These are phyloP conservation scores for Tineola bisselliella DNA, from an alignment of 2,888 invertebrate genomes.

Conservation along the genomic window DNA sequence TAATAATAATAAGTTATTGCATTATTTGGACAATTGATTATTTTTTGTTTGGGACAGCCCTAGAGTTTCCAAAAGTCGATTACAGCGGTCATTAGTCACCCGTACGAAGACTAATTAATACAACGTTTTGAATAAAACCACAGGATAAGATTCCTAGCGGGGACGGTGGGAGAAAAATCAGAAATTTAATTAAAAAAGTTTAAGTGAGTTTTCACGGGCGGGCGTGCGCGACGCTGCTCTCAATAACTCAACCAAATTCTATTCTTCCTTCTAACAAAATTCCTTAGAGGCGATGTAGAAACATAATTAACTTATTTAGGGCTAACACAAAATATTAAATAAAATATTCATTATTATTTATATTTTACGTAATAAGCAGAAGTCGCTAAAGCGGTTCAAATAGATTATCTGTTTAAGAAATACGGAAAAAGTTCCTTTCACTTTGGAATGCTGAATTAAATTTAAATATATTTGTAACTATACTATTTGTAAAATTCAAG, in stretches of 20 bases:
- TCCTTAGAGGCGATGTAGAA: slow-evolving; percentile 26
- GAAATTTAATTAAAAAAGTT: slow-evolving; percentile 68
- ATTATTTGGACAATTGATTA: background rate
- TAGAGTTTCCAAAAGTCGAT: slow-evolving; percentile 37
- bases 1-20: too few relatives aligned
- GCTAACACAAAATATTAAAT: background rate
- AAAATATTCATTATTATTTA: background rate
- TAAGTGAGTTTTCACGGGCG: slow-evolving; percentile 63
- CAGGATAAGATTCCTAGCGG: slow-evolving; percentile 44
- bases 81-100: slow-evolving; percentile 50
- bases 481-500: too few relatives aligned
- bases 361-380: background rate
- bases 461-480: too few relatives aligned
- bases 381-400: background rate
- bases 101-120: slow-evolving; percentile 55
- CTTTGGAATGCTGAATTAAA: too few relatives aligned
- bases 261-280: slow-evolving; percentile 22
- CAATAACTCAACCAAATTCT: slow-evolving; percentile 55
- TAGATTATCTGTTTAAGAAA: background rate
- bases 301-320: slow-evolving; percentile 19
- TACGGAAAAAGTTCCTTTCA: too few relatives aligned
- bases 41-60: background rate
- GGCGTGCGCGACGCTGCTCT: slow-evolving; percentile 43
- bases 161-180: slow-evolving; percentile 44
- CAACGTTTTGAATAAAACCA: slow-evolving; percentile 57